These are phyloP conservation scores for Apodemia duryi DNA, from an alignment of 2,888 invertebrate genomes.

Conservation along the genomic window DNA sequence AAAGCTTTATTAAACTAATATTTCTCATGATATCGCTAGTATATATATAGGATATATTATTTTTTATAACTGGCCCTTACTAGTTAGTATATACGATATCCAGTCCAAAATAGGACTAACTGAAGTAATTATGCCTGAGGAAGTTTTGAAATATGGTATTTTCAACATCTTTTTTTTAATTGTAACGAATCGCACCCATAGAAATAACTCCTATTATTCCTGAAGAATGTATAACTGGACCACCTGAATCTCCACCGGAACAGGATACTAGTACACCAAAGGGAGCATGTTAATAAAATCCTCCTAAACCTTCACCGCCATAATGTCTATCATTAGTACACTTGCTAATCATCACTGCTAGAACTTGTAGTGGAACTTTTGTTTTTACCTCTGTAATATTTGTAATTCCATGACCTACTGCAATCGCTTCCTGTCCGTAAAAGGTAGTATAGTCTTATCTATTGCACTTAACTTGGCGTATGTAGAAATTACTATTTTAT, in stretches of 20 bases:
- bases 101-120: background rate
- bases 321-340: too few relatives aligned
- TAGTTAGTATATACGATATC: background rate
- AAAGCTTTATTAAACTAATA: too few relatives aligned
- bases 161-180: background rate
- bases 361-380: background rate
- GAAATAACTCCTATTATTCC: too few relatives aligned
- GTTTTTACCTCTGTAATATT: background rate
- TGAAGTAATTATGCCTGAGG: background rate
- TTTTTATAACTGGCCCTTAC: too few relatives aligned
- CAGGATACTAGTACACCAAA: background rate
- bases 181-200: too few relatives aligned
- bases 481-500: constrained; percentile 1
- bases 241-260: too few relatives aligned
- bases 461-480: constrained; percentile 18
- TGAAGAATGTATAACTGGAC: too few relatives aligned
- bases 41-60: too few relatives aligned
- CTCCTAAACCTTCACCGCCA: too few relatives aligned
- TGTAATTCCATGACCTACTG: background rate
- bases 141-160: background rate
- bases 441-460: background rate
- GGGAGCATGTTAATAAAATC: background rate
- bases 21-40: too few relatives aligned
- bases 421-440: constrained; percentile 15
- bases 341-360: background rate